Conservation (phyloP, 2,797 vertebrate genomes). For the Spondyliosoma cantharus region DNA sequence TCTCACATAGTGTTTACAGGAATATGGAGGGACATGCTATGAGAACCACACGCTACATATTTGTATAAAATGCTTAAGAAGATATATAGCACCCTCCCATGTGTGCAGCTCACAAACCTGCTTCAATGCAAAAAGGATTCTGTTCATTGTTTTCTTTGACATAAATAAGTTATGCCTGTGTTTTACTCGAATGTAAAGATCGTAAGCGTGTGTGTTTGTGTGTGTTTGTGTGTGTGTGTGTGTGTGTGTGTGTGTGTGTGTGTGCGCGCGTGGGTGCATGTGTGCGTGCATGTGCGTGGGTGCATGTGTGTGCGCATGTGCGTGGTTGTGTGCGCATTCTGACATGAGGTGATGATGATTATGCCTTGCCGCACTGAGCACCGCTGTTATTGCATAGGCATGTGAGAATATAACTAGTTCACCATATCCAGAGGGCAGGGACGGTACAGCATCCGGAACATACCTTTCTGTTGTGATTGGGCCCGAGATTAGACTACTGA, state of each 20-base stretch:
- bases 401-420: constrained; percentile 44
- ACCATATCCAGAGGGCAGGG: constrained; percentile 61
- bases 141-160: constrained; percentile 62
- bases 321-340: background rate
- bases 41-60: background rate
- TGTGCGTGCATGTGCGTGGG: constrained; percentile 4
- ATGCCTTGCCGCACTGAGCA: constrained; percentile 18
- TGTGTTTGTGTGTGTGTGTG: constrained; percentile 3
- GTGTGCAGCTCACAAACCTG: constrained; percentile 37
- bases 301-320: too few species aligned
- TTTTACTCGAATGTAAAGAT: constrained; percentile 10
- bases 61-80: background rate
- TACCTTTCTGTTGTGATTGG: constrained; percentile 79
- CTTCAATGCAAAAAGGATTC: constrained; percentile 39
- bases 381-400: constrained; percentile 29
- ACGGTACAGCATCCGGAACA: constrained; percentile 72
- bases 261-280: background rate
- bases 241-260: background rate
- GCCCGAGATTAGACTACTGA: constrained; percentile 75
- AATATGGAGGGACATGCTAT: constrained; percentile 32
- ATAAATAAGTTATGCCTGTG: constrained; percentile 22
- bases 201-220: background rate
- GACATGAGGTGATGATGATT: constrained; percentile 19
- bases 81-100: constrained; percentile 49
- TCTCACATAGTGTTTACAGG: constrained; percentile 34